A percentile compares a stretch with the other conserved stretches of the same genome.
Conservation (phyloP, 2,888 invertebrate species). For the Sipunculus nudus region DNA sequence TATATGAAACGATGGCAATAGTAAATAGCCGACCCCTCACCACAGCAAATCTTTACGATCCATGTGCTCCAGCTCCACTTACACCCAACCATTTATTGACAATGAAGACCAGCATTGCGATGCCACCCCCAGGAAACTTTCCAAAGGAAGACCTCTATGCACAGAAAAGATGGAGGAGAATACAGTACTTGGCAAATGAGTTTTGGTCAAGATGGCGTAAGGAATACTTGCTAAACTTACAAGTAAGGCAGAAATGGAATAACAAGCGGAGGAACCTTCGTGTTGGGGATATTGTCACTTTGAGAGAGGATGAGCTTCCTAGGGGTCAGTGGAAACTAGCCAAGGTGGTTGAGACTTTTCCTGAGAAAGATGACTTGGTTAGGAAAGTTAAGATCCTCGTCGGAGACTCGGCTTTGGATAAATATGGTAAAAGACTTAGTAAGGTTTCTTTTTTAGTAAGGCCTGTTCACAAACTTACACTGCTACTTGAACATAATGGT, state of each 20-base stretch:
- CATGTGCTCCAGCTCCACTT: slow-evolving; percentile 5
- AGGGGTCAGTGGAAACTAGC: slow-evolving; percentile 20
- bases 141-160: slow-evolving; percentile 14
- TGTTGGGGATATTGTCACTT: slow-evolving; percentile 26
- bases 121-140: slow-evolving; percentile 21
- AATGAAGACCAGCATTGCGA: slow-evolving; percentile 10
- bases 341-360: slow-evolving; percentile 1
- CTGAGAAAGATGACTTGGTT: slow-evolving; percentile 39
- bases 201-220: slow-evolving; percentile 8
- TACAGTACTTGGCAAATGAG: slow-evolving; percentile 10
- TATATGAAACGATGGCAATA: slow-evolving; percentile 26
- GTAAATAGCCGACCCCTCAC: slow-evolving; percentile 22
- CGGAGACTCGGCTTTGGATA: slow-evolving; percentile 6
- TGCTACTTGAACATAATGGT: slow-evolving; percentile 8
- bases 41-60: slow-evolving; percentile 5
- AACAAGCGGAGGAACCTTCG: slow-evolving; percentile 31
- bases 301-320: slow-evolving; percentile 20
- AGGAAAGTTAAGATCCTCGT: slow-evolving; percentile 25
- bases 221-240: slow-evolving; percentile 6
- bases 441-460: slow-evolving; percentile 3
- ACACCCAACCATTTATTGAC: slow-evolving; percentile 21
- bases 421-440: slow-evolving; percentile 10
- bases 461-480: slow-evolving; percentile 17
- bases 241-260: slow-evolving; percentile 17
- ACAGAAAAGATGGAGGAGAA: slow-evolving; percentile 16